Evolutionary conservation across 2,888 invertebrate species (phyloP).

Genomic region (Physocephala rufipes): DNA sequence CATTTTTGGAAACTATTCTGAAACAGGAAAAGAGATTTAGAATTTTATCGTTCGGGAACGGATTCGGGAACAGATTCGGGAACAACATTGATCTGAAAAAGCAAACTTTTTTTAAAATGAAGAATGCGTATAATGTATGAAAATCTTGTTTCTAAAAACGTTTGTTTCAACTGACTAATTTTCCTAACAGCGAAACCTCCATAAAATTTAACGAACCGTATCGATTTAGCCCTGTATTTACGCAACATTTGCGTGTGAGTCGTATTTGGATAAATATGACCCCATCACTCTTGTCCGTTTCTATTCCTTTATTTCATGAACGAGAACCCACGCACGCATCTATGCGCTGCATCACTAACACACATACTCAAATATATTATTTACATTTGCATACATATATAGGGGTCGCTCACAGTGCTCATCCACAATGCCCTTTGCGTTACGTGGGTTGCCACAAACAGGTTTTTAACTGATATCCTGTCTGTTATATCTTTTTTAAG

Average conservation of each 20-base stretch:
- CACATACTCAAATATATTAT: slow-evolving; percentile 21
- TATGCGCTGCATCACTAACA: slow-evolving; percentile 16
- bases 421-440: background rate
- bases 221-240: background rate
- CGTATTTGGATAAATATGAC: background rate
- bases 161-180: too few species aligned
- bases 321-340: background rate
- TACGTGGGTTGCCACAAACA: slow-evolving; percentile 44
- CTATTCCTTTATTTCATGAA: background rate
- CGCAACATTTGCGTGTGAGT: background rate
- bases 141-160: too few species aligned
- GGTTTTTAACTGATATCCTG: slow-evolving; percentile 47
- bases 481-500: slow-evolving; percentile 37
- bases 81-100: too few species aligned
- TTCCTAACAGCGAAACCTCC: background rate
- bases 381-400: too few species aligned
- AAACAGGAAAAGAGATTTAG: too few species aligned
- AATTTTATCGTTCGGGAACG: too few species aligned
- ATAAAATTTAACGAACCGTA: too few species aligned
- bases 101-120: too few species aligned
- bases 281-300: background rate
- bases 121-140: too few species aligned
- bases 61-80: too few species aligned
- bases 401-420: background rate
- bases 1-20: too few species aligned